Percentiles rank a stretch among this genome's conserved stretches.
These are phyloP conservation scores for Micrasema minimum DNA, from an alignment of 1,140 invertebrate species.

Conservation along the genomic window DNA sequence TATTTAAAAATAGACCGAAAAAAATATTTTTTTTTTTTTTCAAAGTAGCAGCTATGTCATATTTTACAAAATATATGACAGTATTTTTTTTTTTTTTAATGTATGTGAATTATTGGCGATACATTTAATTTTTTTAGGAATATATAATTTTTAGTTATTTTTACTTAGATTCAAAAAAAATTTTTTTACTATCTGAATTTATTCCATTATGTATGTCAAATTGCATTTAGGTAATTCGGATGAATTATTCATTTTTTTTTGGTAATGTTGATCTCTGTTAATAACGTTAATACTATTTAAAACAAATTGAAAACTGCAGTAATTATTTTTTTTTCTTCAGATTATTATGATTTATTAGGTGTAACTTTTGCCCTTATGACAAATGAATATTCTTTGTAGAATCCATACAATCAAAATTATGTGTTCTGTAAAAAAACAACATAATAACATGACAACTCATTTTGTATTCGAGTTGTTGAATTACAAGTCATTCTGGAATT, in stretches of 20 bases:
- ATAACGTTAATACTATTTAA: background rate
- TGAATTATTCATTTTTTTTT: background rate
- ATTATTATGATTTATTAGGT: background rate
- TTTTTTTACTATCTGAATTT: conserved; percentile 7
- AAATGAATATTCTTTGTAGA: conserved; percentile 19
- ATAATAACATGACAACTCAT: conserved; percentile 14
- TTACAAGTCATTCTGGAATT: too few species aligned
- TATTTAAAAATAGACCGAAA: too few species aligned
- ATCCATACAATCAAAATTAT: conserved; percentile 1
- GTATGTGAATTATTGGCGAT: background rate
- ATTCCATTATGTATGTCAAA: conserved; percentile 3
- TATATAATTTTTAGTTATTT: conserved; percentile 16
- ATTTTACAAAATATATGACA: background rate
- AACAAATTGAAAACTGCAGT: conserved; percentile 2
- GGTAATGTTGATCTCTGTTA: conserved; percentile 25
- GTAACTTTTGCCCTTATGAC: conserved; percentile 21
- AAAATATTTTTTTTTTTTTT: background rate
- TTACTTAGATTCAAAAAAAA: background rate
- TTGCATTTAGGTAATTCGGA: conserved; percentile 20
- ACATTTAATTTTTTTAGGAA: background rate
- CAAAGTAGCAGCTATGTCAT: conserved; percentile 13
- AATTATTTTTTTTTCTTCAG: background rate
- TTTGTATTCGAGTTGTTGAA: too few species aligned
- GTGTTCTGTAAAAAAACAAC: background rate
- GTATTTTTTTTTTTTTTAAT: background rate